Evolutionary conservation across 2,113 vertebrate genomes (phyloP).

Genomic region (Sceloporus tristichus): DNA sequence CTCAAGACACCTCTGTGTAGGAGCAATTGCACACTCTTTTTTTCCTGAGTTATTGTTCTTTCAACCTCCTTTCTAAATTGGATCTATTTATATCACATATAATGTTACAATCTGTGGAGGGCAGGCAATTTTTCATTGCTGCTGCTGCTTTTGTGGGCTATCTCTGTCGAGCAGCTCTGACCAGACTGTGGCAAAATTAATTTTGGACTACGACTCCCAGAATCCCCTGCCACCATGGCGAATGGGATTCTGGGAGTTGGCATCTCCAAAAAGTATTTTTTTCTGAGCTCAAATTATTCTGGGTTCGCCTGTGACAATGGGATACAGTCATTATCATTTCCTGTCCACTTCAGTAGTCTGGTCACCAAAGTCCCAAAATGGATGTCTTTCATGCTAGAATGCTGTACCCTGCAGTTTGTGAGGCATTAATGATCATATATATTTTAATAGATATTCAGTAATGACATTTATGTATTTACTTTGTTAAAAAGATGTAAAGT

Average conservation of each 20-base stretch:
- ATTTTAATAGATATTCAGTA: neutral
- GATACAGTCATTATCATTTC: neutral
- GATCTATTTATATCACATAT: constrained; percentile 57
- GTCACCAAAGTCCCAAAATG: neutral
- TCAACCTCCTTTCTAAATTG: constrained; percentile 69
- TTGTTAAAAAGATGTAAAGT: neutral
- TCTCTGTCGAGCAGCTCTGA: constrained; percentile 50
- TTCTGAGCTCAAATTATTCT: neutral
- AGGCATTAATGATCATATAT: neutral
- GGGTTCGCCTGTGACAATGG: neutral
- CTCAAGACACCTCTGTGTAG: constrained; percentile 21
- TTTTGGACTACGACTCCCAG: too few species aligned
- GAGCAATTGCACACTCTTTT: constrained; percentile 31
- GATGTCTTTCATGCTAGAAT: neutral
- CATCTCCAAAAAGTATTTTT: too few species aligned
- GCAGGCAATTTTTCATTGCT: constrained; percentile 55
- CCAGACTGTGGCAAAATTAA: neutral
- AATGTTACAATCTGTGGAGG: constrained; percentile 64
- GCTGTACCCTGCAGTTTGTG: neutral
- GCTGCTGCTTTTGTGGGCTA: constrained; percentile 61
- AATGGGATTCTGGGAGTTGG: too few species aligned
- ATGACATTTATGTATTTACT: too few species aligned
- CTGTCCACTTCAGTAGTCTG: neutral
- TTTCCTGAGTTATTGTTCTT: constrained; percentile 51
- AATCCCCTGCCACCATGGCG: too few species aligned